phyloP scores from a whole-genome alignment of 2,888 invertebrate species.

The Drosophila nr. perissopoda region DNA sequence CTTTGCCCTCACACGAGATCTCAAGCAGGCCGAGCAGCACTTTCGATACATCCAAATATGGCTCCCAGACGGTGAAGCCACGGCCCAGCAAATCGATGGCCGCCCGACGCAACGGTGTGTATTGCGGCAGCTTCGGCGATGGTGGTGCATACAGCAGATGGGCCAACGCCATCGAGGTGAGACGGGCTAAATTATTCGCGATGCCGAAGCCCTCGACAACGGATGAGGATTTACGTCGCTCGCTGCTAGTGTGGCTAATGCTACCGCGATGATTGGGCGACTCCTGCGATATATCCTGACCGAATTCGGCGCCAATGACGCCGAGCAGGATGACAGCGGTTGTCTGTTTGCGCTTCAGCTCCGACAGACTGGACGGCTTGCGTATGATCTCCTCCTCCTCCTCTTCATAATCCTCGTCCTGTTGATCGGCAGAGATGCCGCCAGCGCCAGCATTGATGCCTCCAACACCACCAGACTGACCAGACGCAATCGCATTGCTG shows the following conservation, averaged over 20 bases:
- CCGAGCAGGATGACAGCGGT: slow-evolving; percentile 98
- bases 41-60: slow-evolving; percentile 96
- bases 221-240: slow-evolving; percentile 91
- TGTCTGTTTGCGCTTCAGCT: slow-evolving; percentile 96
- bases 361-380: slow-evolving; percentile 93
- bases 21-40: slow-evolving; percentile 94
- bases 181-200: slow-evolving; percentile 94
- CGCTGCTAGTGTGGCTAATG: slow-evolving; percentile 51
- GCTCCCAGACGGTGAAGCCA: slow-evolving; percentile 99
- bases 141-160: slow-evolving; percentile 96
- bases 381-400: slow-evolving; percentile 94
- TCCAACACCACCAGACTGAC: slow-evolving; percentile 74
- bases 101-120: slow-evolving; percentile 96
- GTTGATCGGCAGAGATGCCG: slow-evolving; percentile 54
- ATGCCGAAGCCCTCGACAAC: slow-evolving; percentile 94
- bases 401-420: slow-evolving; percentile 91
- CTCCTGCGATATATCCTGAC: slow-evolving; percentile 94
- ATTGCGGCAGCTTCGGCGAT: slow-evolving; percentile 92
- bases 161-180: slow-evolving; percentile 97
- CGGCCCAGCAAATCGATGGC: slow-evolving; percentile 98
- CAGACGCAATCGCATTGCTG: slow-evolving; percentile 22
- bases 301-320: slow-evolving; percentile 99
- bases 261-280: slow-evolving; percentile 84
- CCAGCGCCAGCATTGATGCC: slow-evolving; percentile 27
- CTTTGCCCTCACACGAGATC: slow-evolving; percentile 95